A percentile compares a stretch with the other conserved stretches of the same genome.
phyloP scores from a whole-genome alignment of 92 coral and sea anemone species.

The Galaxea fascicularis region DNA sequence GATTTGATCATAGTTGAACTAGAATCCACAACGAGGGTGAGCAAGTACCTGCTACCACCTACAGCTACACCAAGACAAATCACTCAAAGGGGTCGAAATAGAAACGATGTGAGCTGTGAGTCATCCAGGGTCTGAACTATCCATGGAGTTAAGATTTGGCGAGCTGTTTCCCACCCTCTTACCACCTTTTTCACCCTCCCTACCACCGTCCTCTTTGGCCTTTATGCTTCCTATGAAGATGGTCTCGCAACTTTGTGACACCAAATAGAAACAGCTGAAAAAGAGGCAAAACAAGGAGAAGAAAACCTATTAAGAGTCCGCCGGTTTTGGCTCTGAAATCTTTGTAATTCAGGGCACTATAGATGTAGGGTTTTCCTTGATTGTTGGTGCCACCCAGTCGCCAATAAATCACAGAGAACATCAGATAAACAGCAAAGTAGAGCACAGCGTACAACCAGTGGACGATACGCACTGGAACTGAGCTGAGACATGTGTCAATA shows the following conservation, averaged over 20 bases:
- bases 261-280: conserved; percentile 36
- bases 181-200: too few relatives aligned
- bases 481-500: conserved; percentile 68
- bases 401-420: conserved; percentile 80
- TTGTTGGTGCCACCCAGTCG: conserved; percentile 74
- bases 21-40: too few relatives aligned
- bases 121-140: too few relatives aligned
- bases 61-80: too few relatives aligned
- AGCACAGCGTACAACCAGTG: conserved; percentile 71
- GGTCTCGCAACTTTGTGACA: conserved; percentile 30
- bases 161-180: too few relatives aligned
- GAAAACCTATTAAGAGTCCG: neutral
- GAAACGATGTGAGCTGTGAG: too few relatives aligned
- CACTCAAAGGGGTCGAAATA: too few relatives aligned
- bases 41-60: too few relatives aligned
- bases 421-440: conserved; percentile 46
- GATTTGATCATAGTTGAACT: too few relatives aligned
- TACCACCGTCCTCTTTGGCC: too few relatives aligned
- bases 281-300: conserved; percentile 21
- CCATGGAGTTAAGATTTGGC: too few relatives aligned
- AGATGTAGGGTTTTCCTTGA: conserved; percentile 67
- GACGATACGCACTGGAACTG: conserved; percentile 71
- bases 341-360: conserved; percentile 69
- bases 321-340: conserved; percentile 29
- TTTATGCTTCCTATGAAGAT: conserved; percentile 9